phyloP scores from a whole-genome alignment of 2,797 vertebrate genomes.

The Squalus acanthias region DNA sequence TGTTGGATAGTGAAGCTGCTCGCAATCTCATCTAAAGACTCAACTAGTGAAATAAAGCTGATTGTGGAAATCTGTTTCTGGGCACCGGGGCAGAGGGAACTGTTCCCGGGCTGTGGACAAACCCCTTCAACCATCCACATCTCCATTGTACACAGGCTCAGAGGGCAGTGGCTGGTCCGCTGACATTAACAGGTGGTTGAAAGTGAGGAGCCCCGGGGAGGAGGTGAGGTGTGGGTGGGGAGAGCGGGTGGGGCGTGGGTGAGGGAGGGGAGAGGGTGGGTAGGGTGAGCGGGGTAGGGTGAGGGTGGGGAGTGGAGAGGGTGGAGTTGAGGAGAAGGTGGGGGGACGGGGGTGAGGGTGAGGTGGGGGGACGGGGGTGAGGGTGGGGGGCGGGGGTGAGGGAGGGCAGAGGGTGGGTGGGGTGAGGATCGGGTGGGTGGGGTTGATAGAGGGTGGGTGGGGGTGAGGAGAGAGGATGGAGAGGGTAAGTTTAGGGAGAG shows the following conservation, averaged over 20 bases:
- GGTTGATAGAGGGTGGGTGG: no score
- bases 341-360: no score
- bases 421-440: no score
- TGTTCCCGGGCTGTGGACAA: background rate
- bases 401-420: no score
- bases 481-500: no score
- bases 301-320: background rate
- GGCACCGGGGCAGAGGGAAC: background rate
- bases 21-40: background rate
- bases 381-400: no score
- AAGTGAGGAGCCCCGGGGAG: background rate
- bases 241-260: background rate
- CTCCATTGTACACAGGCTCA: no score
- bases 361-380: no score
- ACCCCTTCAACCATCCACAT: background rate
- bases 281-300: background rate
- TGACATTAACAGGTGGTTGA: background rate
- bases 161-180: no score
- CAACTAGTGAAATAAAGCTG: background rate
- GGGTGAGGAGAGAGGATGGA: no score
- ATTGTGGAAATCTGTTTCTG: background rate
- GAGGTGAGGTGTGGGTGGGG: no score
- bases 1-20: background rate
- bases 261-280: background rate
- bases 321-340: background rate